Evolutionary conservation across 1,140 invertebrate genomes (phyloP), one percentile per base, ranked within the genome.

Genomic region (Acromyrmex charruanus): DNA sequence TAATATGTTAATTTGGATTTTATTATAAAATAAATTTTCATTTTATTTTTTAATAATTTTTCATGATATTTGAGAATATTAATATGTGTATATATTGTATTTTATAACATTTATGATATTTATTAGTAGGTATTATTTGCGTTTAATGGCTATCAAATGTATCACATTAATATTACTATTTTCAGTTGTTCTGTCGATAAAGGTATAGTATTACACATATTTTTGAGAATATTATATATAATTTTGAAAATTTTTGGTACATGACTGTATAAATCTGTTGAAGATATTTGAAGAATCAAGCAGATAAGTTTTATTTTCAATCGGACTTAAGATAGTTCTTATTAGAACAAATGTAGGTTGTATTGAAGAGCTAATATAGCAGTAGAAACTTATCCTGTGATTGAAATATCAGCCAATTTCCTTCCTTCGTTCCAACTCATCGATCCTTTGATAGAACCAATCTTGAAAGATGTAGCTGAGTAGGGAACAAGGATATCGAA

Each of bases 331-430:
- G 25, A 25, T 71, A 21, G 35, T 61, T 84, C 55, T 74, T 84
- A 84, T 59, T 82, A 58, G 55, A 84, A 55, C 39, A 28, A 3
- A 44, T 61, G 55, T 59, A 84, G 18, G 3, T 61, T 28, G 14
- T 44, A 49, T 2, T 9, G 25, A 59, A 61, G 68, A 61, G 69
- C 55, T 84, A 84, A 84, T 84, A 84, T 72, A 74, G 61, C 69
- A 84, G 80, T 61, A 74, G 80, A 74, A 69, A 84, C 55, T 84
- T 82, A 82, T 84, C 55, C 69, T 74, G 66, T 69, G 80, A 84
- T 74, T 84, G 80, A 84, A 84, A 84, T 84, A 84, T 74, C 80
- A 84, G 55, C 55, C 69, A 84, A 84, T 84, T 84, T 69, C 14
- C 55, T 61, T 51, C 18, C 39, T 63, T 14, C 58, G 18, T 84